Percentiles rank a stretch among this genome's conserved stretches.
These are phyloP conservation scores for Alcedo quadribrachys DNA, from an alignment of 2,797 vertebrate species.

Conservation along the genomic window DNA sequence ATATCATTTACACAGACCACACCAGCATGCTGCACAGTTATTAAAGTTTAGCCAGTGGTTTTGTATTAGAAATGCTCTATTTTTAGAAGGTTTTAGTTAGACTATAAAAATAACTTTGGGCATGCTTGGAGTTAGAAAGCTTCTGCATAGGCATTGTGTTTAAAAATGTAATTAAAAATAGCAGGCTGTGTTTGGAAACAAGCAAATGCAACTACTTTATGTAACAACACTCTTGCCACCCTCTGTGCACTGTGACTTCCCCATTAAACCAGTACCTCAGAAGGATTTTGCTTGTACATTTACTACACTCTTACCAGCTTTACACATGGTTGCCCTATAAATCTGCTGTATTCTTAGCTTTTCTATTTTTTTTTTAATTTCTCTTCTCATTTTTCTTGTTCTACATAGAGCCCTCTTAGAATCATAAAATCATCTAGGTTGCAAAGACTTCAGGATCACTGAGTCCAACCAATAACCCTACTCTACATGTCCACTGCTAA, in stretches of 20 bases:
- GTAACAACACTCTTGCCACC: not conserved
- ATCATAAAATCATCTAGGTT: no score
- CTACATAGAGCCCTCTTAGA: not conserved
- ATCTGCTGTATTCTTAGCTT: not conserved
- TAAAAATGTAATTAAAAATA: constrained; percentile 15
- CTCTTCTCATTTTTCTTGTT: not conserved
- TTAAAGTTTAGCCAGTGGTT: not conserved
- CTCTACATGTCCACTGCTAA: no score
- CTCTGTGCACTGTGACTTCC: not conserved
- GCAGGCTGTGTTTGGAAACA: not conserved
- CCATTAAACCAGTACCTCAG: not conserved
- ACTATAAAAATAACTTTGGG: not conserved
- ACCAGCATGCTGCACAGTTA: not conserved
- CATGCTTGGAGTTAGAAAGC: not conserved
- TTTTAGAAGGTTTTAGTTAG: constrained; percentile 8
- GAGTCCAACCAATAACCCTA: no score
- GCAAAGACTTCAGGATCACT: no score
- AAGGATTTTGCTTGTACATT: not conserved
- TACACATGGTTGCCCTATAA: fast-evolving
- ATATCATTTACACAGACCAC: not conserved
- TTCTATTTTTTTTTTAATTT: not conserved
- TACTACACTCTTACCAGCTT: not conserved
- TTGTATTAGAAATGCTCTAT: not conserved
- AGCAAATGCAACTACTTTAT: not conserved
- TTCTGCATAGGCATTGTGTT: not conserved